phyloP scores from a whole-genome alignment of 2,113 vertebrate species.

The Menura novaehollandiae region DNA sequence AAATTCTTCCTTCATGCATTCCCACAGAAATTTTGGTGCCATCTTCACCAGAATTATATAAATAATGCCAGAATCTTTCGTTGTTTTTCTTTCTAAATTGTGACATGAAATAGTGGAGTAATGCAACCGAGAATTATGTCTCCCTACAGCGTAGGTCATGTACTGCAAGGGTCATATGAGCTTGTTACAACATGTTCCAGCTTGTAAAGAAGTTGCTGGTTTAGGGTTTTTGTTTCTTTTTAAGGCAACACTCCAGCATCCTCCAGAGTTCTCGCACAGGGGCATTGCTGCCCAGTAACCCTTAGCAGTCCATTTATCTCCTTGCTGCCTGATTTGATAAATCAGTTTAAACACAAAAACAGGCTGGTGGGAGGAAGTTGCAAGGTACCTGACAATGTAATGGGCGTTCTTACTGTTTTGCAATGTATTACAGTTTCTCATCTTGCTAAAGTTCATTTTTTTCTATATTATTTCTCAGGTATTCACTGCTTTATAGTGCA shows the following conservation, averaged over 20 bases:
- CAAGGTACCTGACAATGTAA: background rate
- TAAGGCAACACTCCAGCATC: background rate
- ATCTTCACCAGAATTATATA: background rate
- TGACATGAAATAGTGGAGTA: background rate
- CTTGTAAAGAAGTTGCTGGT: background rate
- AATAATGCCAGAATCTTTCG: background rate
- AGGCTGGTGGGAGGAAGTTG: background rate
- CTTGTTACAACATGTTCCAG: background rate
- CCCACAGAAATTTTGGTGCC: background rate
- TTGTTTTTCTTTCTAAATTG: background rate
- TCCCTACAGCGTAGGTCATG: background rate
- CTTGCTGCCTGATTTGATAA: background rate
- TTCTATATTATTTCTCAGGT: background rate
- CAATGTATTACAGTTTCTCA: background rate
- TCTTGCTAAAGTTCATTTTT: background rate
- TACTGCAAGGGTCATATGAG: background rate
- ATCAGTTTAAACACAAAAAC: background rate
- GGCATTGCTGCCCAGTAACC: background rate
- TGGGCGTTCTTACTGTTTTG: background rate
- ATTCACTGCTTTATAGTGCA: background rate
- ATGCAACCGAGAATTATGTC: background rate
- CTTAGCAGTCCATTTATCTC: background rate
- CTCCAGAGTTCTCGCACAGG: background rate
- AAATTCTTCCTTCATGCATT: background rate
- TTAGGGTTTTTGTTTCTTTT: background rate